Conservation (phyloP, 2,888 invertebrate genomes). For the Masnerella sp. region DNA sequence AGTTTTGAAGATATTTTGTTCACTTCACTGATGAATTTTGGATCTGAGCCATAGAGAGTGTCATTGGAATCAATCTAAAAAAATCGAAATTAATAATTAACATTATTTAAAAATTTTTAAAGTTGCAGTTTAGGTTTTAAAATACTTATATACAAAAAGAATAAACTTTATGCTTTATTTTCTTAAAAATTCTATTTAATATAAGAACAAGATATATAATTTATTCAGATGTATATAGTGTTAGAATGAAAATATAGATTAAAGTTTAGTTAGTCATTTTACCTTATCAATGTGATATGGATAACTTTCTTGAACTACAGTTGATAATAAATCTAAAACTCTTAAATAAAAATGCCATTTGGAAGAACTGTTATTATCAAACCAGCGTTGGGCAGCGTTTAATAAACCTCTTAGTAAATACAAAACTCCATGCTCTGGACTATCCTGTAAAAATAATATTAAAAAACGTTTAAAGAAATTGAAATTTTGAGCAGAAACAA, state of each 20-base stretch:
- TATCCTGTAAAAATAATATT: slow-evolving; percentile 81
- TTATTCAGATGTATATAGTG: too few species aligned
- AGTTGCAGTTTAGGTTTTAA: neutral
- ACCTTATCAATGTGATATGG: slow-evolving; percentile 89
- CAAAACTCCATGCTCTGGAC: slow-evolving; percentile 91
- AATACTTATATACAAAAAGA: too few species aligned
- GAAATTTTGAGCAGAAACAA: neutral
- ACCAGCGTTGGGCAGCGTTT: slow-evolving; percentile 87
- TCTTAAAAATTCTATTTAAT: too few species aligned
- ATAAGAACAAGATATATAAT: too few species aligned
- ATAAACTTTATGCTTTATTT: too few species aligned
- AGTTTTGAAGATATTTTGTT: slow-evolving; percentile 86
- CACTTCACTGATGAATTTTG: slow-evolving; percentile 89
- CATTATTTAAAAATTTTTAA: neutral
- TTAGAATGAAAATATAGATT: too few species aligned
- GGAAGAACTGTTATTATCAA: slow-evolving; percentile 83
- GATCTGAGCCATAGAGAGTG: slow-evolving; percentile 92
- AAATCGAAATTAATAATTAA: slow-evolving; percentile 9
- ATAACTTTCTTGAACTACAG: slow-evolving; percentile 89
- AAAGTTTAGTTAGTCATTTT: too few species aligned
- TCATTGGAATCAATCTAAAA: slow-evolving; percentile 94
- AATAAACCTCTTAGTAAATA: slow-evolving; percentile 89
- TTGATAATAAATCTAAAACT: slow-evolving; percentile 87
- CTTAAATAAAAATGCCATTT: slow-evolving; percentile 86
- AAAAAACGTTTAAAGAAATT: neutral